Conservation (phyloP, 2,113 vertebrate species). For the Syrmaticus mikado region DNA sequence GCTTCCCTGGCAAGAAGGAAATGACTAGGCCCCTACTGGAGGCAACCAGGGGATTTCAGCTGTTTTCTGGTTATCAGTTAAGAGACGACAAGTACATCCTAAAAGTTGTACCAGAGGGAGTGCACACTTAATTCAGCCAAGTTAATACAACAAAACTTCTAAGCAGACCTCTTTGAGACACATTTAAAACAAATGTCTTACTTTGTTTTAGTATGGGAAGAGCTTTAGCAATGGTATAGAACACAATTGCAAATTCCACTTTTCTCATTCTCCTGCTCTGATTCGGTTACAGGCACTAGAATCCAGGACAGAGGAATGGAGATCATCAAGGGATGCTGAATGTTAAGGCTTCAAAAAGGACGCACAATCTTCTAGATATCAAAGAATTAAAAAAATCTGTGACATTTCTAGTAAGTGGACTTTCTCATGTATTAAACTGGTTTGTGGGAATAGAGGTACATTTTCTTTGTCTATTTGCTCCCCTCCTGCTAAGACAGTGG, state of each 20-base stretch:
- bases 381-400: background rate
- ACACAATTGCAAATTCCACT: background rate
- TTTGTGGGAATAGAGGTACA: background rate
- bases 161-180: background rate
- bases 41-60: background rate
- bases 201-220: background rate
- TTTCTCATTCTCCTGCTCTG: background rate
- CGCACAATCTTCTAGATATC: background rate
- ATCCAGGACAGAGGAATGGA: background rate
- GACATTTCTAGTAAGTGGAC: background rate
- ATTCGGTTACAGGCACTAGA: background rate
- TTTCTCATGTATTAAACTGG: background rate
- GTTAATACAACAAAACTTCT: background rate
- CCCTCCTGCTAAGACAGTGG: constrained; percentile 1
- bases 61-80: background rate
- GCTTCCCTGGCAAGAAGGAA: background rate
- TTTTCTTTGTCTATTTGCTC: constrained; percentile 4
- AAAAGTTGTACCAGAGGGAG: background rate
- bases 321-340: background rate
- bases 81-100: background rate
- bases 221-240: background rate
- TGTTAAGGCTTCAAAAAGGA: background rate
- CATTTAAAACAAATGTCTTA: background rate
- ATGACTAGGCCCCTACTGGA: background rate
- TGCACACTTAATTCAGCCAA: background rate